Evolutionary conservation across 2,797 vertebrate species (phyloP), one percentile per base, ranked within the genome.

Genomic region (Rhinoraja longicauda): DNA sequence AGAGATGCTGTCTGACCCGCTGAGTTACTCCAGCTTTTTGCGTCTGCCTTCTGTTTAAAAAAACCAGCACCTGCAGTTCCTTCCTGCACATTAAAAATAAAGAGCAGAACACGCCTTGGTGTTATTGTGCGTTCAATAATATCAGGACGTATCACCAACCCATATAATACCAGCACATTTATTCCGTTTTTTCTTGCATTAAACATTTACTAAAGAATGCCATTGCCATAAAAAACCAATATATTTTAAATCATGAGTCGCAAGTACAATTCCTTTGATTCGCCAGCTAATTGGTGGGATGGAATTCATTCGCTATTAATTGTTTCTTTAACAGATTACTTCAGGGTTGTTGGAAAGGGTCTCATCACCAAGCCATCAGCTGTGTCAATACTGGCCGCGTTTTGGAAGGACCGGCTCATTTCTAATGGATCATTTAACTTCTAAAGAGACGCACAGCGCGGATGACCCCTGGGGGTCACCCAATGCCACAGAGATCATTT

Each of bases 401-500:
- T 92, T 29, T 92, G 64, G 9, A 72, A 7, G 26, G 53, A 45
- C 72, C 53, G 73, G 90, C 21, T 92, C 39, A 75, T 92, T 92
- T 92, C 70, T 15, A 92, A 92, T 92, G 70, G 45, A 92, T 92
- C 96, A 96, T 97, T 96, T 97, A 96, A 97, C 96, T 97, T 96
- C 95, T 96, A 95, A 96, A 96, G 95, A 95, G 96, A 96, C 95
- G 96, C 94, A 94, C 94, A 95, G 95, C 93, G 94, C 95, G 95
- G 96, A 95, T 96, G 96, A 97, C 96, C 96, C 95, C 95, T 95
- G 93, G 95, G 95, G 96, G 96, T 97, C 97, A 96, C 95, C 95
- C 95, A 94, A 95, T 96, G 96, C 97, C 97, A 96, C 95, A 93
- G 95, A 95, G 96, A 97, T 97, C 96, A 96, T 96, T 97, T 97